Evolutionary conservation across 2,888 invertebrate genomes (phyloP).

Genomic region (Drosophila neotestacea): DNA sequence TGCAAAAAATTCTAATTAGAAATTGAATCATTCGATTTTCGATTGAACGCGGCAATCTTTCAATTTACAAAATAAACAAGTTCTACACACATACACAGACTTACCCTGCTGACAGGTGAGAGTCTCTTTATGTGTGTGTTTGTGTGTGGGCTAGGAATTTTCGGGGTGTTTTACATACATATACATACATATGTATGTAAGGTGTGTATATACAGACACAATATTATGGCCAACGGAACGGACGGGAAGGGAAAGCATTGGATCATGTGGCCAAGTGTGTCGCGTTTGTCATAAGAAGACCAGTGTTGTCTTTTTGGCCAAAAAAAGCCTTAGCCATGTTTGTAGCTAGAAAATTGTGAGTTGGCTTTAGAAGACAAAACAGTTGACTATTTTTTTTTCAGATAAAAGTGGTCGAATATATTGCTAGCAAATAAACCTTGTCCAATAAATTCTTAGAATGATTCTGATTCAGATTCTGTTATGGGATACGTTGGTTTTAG

Average conservation of each 20-base stretch:
- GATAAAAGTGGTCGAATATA: no score
- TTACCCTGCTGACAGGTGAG: slow-evolving; percentile 39
- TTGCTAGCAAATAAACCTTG: no score
- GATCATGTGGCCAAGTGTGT: slow-evolving; percentile 45
- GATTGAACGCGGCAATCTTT: slow-evolving; percentile 26
- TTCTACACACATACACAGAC: slow-evolving; percentile 23
- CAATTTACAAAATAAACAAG: slow-evolving; percentile 44
- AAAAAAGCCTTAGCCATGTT: no score
- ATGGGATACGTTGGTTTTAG: no score
- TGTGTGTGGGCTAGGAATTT: slow-evolving; percentile 13
- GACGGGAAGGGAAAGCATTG: slow-evolving; percentile 12
- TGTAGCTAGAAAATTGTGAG: no score
- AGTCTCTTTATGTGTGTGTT: neutral
- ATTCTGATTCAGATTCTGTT: no score
- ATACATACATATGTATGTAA: neutral
- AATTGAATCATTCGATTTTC: slow-evolving; percentile 28
- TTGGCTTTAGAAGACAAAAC: no score
- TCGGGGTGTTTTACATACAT: slow-evolving; percentile 32
- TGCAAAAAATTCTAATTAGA: slow-evolving; percentile 36
- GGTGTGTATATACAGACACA: slow-evolving; percentile 1
- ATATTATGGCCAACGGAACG: slow-evolving; percentile 30
- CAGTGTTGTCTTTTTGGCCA: no score
- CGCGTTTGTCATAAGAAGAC: slow-evolving; percentile 13
- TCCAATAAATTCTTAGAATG: no score
- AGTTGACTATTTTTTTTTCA: no score